Evolutionary conservation across 1,140 invertebrate species (phyloP).

Genomic region (Asbolus verrucosus): DNA sequence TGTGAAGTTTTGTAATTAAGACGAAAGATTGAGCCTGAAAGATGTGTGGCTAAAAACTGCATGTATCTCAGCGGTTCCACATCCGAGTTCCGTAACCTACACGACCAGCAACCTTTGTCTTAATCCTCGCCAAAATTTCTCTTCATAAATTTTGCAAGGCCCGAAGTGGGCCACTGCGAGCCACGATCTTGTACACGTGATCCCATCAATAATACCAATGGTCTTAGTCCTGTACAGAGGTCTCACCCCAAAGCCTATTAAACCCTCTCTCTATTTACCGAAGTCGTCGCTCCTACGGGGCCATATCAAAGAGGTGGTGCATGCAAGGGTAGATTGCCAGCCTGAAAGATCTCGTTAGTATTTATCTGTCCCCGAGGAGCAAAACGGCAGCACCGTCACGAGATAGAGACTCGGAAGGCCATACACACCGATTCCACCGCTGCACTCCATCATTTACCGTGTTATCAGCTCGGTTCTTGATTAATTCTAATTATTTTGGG

Average conservation of each 20-base stretch:
- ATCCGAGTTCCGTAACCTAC: too few relatives aligned
- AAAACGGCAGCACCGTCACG: conserved; percentile 47
- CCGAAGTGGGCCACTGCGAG: too few relatives aligned
- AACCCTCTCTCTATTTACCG: conserved; percentile 35
- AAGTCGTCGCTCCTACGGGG: conserved; percentile 32
- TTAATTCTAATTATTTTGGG: conserved; percentile 60
- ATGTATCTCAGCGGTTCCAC: too few relatives aligned
- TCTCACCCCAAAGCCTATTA: conserved; percentile 22
- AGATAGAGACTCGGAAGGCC: conserved; percentile 26
- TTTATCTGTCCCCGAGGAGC: conserved; percentile 60
- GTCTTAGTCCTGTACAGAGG: neutral
- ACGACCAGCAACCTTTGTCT: too few relatives aligned
- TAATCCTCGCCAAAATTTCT: too few relatives aligned
- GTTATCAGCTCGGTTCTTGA: conserved; percentile 58
- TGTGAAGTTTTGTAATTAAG: too few relatives aligned
- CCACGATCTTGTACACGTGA: too few relatives aligned
- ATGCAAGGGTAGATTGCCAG: conserved; percentile 59
- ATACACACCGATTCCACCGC: conserved; percentile 41
- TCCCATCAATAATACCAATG: conserved; percentile 13
- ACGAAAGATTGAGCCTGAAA: too few relatives aligned
- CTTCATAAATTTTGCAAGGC: too few relatives aligned
- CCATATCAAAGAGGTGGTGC: conserved; percentile 36
- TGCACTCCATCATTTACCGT: conserved; percentile 57
- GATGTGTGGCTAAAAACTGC: too few relatives aligned
- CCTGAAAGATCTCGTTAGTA: conserved; percentile 62